Evolutionary conservation across 2,888 invertebrate species (phyloP).

Genomic region (Stenchaetothrips biformis): DNA sequence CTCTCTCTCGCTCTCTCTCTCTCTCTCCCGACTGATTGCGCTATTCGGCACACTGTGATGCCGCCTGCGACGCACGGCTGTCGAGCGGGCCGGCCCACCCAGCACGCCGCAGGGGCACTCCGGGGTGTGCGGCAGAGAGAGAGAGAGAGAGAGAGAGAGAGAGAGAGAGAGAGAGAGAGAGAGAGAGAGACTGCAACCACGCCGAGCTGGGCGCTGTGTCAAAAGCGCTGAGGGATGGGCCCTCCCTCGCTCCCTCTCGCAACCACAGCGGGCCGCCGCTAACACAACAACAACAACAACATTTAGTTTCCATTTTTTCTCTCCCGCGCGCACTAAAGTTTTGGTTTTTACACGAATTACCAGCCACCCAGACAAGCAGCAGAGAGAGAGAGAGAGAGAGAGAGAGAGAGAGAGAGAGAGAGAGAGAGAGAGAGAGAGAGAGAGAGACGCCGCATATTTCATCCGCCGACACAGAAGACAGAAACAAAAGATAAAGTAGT

Average conservation of each 20-base stretch:
- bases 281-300: slow-evolving; percentile 13
- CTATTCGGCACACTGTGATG: no score
- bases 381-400: not conserved
- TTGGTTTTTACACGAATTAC: slow-evolving; percentile 17
- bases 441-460: not conserved
- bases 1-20: no score
- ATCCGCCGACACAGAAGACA: slow-evolving; percentile 17
- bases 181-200: not conserved
- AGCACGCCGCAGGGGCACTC: no score
- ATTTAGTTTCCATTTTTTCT: slow-evolving; percentile 17
- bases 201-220: not conserved
- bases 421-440: not conserved
- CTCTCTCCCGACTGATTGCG: no score
- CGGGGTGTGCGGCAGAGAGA: not conserved
- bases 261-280: not conserved
- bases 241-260: not conserved
- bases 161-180: slow-evolving; percentile 1
- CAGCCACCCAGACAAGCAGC: not conserved
- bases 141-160: not conserved
- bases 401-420: not conserved
- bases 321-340: not conserved
- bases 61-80: no score
- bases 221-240: not conserved
- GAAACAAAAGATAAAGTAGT: slow-evolving; percentile 20
- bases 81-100: no score